Base-by-base conservation (phyloP, 2,888 invertebrate genomes). In the Conops quadrifasciatus region DNA sequence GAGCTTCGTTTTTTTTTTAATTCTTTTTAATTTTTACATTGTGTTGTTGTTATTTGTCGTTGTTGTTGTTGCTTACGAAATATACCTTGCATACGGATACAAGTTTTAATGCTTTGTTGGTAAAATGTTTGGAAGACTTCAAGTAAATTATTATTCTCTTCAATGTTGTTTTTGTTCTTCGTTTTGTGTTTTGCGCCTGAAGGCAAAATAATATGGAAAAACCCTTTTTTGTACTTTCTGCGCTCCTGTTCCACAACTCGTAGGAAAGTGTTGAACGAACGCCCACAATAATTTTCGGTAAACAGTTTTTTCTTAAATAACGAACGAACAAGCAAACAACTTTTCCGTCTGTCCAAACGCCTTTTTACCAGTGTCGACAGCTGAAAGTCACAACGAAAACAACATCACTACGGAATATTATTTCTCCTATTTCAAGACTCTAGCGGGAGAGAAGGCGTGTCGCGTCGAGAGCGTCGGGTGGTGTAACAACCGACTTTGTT, bases 221-320 rank as follows among this genome's bases (percentile, higher is more conserved):
- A 51, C 60, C 68, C 68, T 62, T 68, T 68, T 21, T 53, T 36
- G n/a, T 69, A 66, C 53, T 80, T 82, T 82, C 59, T 79, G 74
- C 76, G 62, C 26, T 26, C 68, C 82, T 82, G 80, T 78, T 82
- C 77, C 66, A 74, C 75, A 77, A 78, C 79, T 81, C 81, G 82
- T 81, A 83, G 81, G 81, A 84, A 83, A 83, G 82, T 82, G 82
- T 84, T 80, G 79, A 83, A 84, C 84, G 79, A 83, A 84, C 84
- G 84, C 84, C 84, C 84, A 84, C 84, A 82, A 81, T 81, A 60
- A 56, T 56, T 70, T 64, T 15, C 47, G 60, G 49, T 51, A 58
- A 26, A 21, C 5, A 28, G 13, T 53, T 16, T 49, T 49, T 49
- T 4, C 36, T 36, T 36, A 36, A 36, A 36, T 36, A 36, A 36